A percentile compares a stretch with the other conserved stretches of the same genome.
Evolutionary conservation across 1,140 invertebrate species (phyloP).

Genomic region (Drosophila truncata): DNA sequence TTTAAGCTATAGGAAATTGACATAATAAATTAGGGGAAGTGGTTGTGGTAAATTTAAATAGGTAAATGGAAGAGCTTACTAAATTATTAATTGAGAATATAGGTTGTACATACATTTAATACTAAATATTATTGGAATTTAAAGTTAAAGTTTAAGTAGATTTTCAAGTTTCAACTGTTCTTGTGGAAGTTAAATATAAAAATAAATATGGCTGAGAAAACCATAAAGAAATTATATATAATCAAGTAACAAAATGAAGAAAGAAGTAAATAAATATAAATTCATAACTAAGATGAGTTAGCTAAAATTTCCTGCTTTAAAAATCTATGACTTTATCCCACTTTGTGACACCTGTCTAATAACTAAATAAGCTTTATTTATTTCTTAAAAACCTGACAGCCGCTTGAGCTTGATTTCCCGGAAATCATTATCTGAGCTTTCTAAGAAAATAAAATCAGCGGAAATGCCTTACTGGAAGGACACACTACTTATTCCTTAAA

Average conservation of each 20-base stretch:
- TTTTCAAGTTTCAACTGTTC: neutral
- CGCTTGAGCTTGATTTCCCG: neutral
- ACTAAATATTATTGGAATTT: neutral
- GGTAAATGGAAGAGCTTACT: no score
- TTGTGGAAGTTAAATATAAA: neutral
- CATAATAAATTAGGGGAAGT: neutral
- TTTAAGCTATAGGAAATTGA: neutral
- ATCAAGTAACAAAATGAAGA: no score
- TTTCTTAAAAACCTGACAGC: neutral
- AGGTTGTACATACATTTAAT: neutral
- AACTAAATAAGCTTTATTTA: neutral
- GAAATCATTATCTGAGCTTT: neutral
- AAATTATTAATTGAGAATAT: neutral
- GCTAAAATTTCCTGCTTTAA: neutral
- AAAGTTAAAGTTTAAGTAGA: neutral
- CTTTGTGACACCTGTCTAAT: neutral
- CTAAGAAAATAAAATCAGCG: neutral
- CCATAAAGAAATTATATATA: no score
- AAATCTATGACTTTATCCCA: fast-evolving
- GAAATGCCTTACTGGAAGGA: neutral
- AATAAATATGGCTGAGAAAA: neutral
- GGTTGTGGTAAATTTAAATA: neutral
- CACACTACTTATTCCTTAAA: neutral
- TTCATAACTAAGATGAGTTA: no score
- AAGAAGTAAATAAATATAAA: no score